Base-by-base conservation (phyloP, 2,888 invertebrate genomes). In the Orthosia gracilis region DNA sequence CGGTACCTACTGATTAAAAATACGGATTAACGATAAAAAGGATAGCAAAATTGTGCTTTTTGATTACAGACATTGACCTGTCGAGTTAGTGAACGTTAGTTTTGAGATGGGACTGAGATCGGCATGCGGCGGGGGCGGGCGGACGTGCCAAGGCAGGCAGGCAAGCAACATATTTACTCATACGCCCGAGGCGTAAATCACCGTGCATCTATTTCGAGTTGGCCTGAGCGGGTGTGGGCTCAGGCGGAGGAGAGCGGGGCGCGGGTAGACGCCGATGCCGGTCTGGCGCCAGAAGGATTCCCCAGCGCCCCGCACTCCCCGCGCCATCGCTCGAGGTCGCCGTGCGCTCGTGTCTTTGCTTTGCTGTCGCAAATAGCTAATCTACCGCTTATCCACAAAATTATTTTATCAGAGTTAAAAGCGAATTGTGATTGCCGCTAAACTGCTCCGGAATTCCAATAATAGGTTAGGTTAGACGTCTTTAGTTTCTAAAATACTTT, bases 271-370 rank as follows among this genome's bases (percentile, higher is more conserved):
- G 91, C 92, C 93, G 94, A 90, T 95, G 96, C 92, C 96, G 95
- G 96, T 96, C 96, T 96, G 96, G 96, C 96, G 96, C 96, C 96
- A 96, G 94, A 95, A 96, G 96, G 96, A 96, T 96, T 96, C 96
- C 96, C 96, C 96, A 95, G 95, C 96, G 94, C 95, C 94, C 92
- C 94, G 90, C 94, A 84, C 88, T 86, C 90, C 87, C 88, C 91
- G 85, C 89, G 80, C 87, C 86, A 83, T 82, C 85, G 83, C 87
- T 90, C 92, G 92, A 92, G 92, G 92, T 92, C 92, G 90, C 92
- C 88, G 90, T 83, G 90, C 91, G 90, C 91, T 90, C 91, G 88
- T 90, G 88, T 89, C 89, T 88, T 89, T 83, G 84, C 88, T 88
- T 87, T 89, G 86, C 89, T 86, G 87, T 89, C 83, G 82, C 87